Evolutionary conservation across 2,113 vertebrate genomes (phyloP).

Genomic region (Misgurnus anguillicaudatus): DNA sequence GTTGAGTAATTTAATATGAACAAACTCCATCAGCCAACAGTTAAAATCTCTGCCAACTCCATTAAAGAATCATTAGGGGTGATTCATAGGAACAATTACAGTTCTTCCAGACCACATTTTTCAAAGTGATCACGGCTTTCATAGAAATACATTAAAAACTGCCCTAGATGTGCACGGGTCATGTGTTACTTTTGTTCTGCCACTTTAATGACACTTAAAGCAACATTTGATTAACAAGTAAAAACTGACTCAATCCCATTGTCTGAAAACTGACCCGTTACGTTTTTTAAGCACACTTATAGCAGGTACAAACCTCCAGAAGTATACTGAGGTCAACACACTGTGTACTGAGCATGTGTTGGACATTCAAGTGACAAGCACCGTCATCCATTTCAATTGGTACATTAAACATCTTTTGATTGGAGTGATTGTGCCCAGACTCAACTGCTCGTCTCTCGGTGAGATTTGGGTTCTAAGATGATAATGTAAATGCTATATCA

Average conservation of each 20-base stretch:
- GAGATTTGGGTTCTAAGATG: neutral
- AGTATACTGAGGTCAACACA: no score
- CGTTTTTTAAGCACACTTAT: no score
- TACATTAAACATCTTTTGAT: neutral
- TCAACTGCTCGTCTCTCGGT: neutral
- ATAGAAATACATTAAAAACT: neutral
- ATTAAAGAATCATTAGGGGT: conserved; percentile 39
- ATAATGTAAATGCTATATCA: no score
- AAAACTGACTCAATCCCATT: neutral
- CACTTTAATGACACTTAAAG: neutral
- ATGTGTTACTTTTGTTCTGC: neutral
- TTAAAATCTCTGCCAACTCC: conserved; percentile 25
- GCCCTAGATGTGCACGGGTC: neutral
- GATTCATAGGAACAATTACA: conserved; percentile 20
- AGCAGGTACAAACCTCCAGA: no score
- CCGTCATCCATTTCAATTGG: neutral
- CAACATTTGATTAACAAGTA: neutral
- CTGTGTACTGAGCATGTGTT: no score
- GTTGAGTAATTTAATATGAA: conserved; percentile 43
- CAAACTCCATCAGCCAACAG: conserved; percentile 35
- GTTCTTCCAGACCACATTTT: neutral
- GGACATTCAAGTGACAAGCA: neutral
- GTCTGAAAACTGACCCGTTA: no score
- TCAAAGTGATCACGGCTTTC: conserved; percentile 22
- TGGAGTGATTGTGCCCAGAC: no score